Evolutionary conservation across 2,113 vertebrate species (phyloP).

Genomic region (Daubentonia madagascariensis): DNA sequence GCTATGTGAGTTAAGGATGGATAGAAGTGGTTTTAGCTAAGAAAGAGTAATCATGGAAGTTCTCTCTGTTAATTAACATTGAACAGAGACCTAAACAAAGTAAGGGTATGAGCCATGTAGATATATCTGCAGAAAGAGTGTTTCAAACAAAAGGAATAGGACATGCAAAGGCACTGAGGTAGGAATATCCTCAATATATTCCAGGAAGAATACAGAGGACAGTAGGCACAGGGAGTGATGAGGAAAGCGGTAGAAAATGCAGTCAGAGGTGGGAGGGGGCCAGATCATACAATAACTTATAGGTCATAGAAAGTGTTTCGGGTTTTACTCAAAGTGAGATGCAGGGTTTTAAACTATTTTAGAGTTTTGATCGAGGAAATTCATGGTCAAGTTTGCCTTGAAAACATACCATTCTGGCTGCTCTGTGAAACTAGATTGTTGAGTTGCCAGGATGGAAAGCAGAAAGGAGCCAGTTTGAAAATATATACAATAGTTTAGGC

Average conservation of each 20-base stretch:
- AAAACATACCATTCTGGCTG: background rate
- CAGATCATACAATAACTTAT: rapidly evolving
- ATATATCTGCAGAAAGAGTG: background rate
- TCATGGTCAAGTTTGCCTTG: background rate
- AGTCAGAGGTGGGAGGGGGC: rapidly evolving
- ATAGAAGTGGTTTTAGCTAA: background rate
- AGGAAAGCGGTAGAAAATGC: background rate
- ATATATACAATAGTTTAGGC: background rate
- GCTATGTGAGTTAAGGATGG: background rate
- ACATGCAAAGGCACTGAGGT: background rate
- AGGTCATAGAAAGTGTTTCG: background rate
- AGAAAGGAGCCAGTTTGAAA: background rate
- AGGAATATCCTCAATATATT: background rate
- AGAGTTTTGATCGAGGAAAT: background rate
- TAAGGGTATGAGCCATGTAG: rapidly evolving
- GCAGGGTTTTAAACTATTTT: background rate
- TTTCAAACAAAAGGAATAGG: background rate
- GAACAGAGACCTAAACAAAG: background rate
- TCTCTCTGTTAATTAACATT: background rate
- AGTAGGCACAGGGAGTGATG: background rate
- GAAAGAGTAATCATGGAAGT: background rate
- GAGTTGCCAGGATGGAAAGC: background rate
- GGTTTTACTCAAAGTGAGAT: background rate
- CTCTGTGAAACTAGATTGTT: background rate
- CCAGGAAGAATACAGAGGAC: background rate